Evolutionary conservation across 2,113 vertebrate species (phyloP), one percentile per base, ranked within the genome.

Genomic region (Daphoenositta chrysoptera): DNA sequence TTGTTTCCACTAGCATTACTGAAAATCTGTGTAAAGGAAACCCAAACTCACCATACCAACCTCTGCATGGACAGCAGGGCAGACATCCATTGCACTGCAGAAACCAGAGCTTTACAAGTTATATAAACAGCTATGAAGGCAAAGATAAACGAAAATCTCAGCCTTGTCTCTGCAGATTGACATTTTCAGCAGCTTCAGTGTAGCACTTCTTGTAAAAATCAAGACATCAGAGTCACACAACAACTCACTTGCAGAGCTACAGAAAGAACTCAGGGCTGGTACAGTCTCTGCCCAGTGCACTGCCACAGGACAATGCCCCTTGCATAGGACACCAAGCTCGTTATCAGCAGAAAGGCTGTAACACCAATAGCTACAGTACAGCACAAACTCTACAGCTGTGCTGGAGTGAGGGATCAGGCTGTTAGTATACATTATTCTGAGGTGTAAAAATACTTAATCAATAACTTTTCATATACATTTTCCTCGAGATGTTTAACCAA

Each of bases 241-340:
- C 33, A n/a, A 10, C 19, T 30, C n/a, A 23, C 6, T 50, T 53
- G 31, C 45, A 58, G 37, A 76, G n/a, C 63, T 33, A 5, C 5
- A 9, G 16, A 27, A 15, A 77, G 63, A 58, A 27, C 5, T 6
- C 44, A 37, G 54, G 58, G 35, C 35, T 24, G 42, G 37, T 8
- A 14, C 30, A 40, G 35, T 15, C 26, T 23, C 65, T 75, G 50
- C 54, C 47, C 89, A 16, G 19, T 11, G 45, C 40, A 12, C 6
- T 54, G 72, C 17, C 47, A 50, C 15, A 70, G 11, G 30, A 24
- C 42, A 58, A 5, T 3, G 50, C 15, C 37, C 19, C 53, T 27
- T 13, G 8, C 5, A 18, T 0, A 28, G 72, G n/a, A 63, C 63
- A 53, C 39, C 44, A 61, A 51, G 57, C 15, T 10, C 0, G 0